Conservation (phyloP, 2,888 invertebrate species). For the Melipona bicolor region DNA sequence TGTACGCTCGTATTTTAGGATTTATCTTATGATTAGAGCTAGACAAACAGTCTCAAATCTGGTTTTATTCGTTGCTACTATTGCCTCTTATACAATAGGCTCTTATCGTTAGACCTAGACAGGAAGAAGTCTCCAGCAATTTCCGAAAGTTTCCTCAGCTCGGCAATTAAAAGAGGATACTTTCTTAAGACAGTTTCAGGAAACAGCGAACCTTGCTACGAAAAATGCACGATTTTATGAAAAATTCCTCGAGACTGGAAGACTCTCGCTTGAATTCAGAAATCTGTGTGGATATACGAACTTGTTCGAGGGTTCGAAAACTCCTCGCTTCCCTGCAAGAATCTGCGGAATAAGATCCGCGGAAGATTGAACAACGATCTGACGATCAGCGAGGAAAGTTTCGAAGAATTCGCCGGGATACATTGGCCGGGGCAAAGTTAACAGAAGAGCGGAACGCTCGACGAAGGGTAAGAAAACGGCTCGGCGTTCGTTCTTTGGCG, state of each 20-base stretch:
- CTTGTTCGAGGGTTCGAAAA: neutral
- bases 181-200: no score
- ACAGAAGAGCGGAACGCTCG: neutral
- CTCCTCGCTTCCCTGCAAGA: neutral
- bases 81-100: no score
- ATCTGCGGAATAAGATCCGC: neutral
- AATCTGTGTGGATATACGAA: neutral
- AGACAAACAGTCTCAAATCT: no score
- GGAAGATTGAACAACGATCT: neutral
- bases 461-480: neutral
- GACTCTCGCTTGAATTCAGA: neutral
- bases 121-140: no score
- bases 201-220: no score
- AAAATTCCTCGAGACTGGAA: neutral
- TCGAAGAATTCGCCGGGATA: neutral
- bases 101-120: no score
- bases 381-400: neutral
- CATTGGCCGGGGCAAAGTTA: neutral
- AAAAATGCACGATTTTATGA: neutral
- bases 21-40: no score
- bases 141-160: no score
- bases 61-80: no score
- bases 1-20: no score
- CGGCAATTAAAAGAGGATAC: no score
- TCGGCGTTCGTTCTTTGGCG: neutral